Percentiles rank a stretch among this genome's conserved stretches.
Conservation (phyloP, 1,140 invertebrate genomes). For the Bradysia coprophila region DNA sequence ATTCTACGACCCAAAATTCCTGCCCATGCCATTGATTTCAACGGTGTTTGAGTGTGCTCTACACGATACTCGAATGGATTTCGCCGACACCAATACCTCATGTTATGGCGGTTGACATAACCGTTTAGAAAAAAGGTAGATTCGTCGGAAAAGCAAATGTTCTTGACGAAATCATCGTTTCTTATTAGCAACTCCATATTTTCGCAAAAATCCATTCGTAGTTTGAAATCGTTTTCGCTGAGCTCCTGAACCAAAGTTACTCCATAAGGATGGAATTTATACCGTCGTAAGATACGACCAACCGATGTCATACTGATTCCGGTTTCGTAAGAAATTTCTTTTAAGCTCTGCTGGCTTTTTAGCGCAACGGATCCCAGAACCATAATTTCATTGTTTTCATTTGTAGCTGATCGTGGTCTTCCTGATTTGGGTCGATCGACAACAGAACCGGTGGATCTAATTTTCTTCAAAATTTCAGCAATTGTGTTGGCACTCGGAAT, state of each 20-base stretch:
- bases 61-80: conserved; percentile 11
- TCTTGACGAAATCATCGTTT: conserved; percentile 9
- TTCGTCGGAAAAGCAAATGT: conserved; percentile 12
- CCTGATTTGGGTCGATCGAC: not conserved
- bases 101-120: conserved; percentile 6
- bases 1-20: conserved; percentile 13
- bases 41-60: conserved; percentile 11
- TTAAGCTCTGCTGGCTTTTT: not conserved
- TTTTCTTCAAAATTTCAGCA: not conserved
- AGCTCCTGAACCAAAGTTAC: not conserved
- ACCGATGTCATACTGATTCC: conserved; percentile 1
- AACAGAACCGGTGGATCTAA: not conserved
- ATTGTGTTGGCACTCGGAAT: not conserved
- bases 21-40: conserved; percentile 18
- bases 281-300: not conserved
- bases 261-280: not conserved
- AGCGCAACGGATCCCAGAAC: not conserved
- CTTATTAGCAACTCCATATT: conserved; percentile 1
- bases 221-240: not conserved
- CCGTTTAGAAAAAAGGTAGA: conserved; percentile 10
- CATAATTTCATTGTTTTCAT: no score
- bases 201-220: not conserved
- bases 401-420: not conserved
- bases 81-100: conserved; percentile 11
- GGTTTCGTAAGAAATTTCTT: conserved; percentile 1